These are phyloP conservation scores for Lutjanus erythropterus DNA, from an alignment of 2,113 vertebrate genomes.

Conservation along the genomic window DNA sequence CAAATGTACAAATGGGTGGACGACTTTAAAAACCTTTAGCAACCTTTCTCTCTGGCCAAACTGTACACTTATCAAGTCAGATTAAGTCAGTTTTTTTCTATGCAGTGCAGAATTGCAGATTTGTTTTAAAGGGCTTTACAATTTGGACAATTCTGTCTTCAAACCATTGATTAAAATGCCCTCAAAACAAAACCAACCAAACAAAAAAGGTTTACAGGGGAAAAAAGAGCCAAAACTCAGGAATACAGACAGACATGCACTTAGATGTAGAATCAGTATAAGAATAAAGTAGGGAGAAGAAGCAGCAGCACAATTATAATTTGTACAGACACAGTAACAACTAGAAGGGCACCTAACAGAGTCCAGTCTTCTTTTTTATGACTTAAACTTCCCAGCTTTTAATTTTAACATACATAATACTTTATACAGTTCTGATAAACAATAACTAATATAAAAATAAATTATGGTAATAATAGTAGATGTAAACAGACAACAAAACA, in stretches of 20 bases:
- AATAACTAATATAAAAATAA: no score
- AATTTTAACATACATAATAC: no score
- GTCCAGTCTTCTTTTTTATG: no score
- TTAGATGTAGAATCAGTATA: not conserved
- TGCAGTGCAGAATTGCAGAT: not conserved
- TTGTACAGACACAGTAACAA: not conserved
- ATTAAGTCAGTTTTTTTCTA: not conserved
- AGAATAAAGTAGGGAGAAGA: not conserved
- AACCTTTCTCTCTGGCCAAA: constrained; percentile 25
- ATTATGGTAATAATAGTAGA: no score
- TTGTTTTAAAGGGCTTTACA: not conserved
- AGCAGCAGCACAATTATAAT: not conserved
- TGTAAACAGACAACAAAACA: no score
- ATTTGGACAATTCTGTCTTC: not conserved
- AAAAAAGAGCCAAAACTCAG: not conserved
- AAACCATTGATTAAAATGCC: not conserved
- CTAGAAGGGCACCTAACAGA: no score
- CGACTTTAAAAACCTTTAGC: constrained; percentile 22
- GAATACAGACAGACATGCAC: not conserved
- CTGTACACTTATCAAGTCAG: not conserved
- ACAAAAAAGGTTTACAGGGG: not conserved
- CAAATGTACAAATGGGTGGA: not conserved
- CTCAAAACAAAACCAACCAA: constrained; percentile 3
- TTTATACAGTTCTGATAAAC: no score
- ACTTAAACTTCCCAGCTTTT: no score